A percentile compares a stretch with the other conserved stretches of the same genome.
These are phyloP conservation scores for Enteromius fasciolatus DNA, from an alignment of 2,797 vertebrate genomes.

Conservation along the genomic window DNA sequence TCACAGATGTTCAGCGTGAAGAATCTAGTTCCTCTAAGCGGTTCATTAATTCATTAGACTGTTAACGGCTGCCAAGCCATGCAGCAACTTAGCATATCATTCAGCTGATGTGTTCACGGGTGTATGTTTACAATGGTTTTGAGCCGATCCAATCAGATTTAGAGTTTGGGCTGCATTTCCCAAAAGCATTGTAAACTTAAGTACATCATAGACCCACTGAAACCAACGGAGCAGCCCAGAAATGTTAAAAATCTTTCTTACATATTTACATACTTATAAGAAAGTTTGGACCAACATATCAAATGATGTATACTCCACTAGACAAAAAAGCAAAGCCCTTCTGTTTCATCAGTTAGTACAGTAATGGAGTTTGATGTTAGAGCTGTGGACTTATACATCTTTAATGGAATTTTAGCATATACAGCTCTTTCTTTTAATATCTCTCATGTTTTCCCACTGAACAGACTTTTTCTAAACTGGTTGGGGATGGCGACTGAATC, in stretches of 20 bases:
- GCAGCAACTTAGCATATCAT: too few species aligned
- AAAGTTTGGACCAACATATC: neutral
- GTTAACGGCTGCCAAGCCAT: neutral
- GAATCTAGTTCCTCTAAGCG: neutral
- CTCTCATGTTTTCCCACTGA: conserved; percentile 57
- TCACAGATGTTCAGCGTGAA: conserved; percentile 6
- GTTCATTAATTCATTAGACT: conserved; percentile 20
- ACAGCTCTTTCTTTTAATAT: conserved; percentile 64
- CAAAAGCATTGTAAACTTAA: neutral
- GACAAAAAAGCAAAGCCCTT: neutral
- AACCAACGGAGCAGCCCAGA: neutral
- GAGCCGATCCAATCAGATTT: neutral
- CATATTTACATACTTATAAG: neutral
- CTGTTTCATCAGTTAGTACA: neutral
- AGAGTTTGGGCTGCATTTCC: neutral
- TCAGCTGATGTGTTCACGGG: neutral
- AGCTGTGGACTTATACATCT: conserved; percentile 69
- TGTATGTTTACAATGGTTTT: neutral
- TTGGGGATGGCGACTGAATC: conserved; percentile 59
- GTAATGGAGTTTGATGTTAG: neutral
- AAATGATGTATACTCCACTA: neutral
- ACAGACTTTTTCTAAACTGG: conserved; percentile 65
- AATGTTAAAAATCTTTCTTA: neutral
- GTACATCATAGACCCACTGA: too few species aligned
- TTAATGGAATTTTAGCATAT: conserved; percentile 72